Conservation (phyloP, 2,888 invertebrate species). For the Fabriciana adippe region DNA sequence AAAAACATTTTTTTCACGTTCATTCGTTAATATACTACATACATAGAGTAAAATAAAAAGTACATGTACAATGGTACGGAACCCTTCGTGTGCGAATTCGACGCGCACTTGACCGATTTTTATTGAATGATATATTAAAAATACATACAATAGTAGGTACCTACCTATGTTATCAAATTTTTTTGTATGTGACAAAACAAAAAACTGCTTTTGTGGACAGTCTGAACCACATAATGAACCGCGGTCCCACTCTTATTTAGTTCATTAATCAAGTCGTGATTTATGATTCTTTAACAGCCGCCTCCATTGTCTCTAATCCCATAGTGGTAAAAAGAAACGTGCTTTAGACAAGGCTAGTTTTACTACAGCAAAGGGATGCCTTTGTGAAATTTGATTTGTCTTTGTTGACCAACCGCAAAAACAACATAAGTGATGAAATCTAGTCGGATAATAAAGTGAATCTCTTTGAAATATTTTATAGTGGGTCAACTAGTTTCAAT, state of each 20-base stretch:
- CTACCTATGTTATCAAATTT: neutral
- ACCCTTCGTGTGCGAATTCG: too few relatives aligned
- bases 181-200: slow-evolving; percentile 3
- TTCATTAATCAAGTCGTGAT: slow-evolving; percentile 76
- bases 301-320: slow-evolving; percentile 44
- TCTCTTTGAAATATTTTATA: slow-evolving; percentile 13
- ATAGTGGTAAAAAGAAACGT: slow-evolving; percentile 40
- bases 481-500: slow-evolving; percentile 17
- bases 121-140: neutral
- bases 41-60: too few relatives aligned
- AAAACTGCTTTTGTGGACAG: slow-evolving; percentile 29
- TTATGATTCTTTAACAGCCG: slow-evolving; percentile 60
- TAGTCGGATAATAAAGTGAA: slow-evolving; percentile 23
- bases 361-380: slow-evolving; percentile 38
- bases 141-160: neutral
- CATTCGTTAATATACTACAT: too few relatives aligned
- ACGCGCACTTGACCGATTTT: too few relatives aligned
- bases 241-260: slow-evolving; percentile 35
- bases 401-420: slow-evolving; percentile 36
- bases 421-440: slow-evolving; percentile 33
- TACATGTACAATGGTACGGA: too few relatives aligned
- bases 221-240: slow-evolving; percentile 37
- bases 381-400: slow-evolving; percentile 30
- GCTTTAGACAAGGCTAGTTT: slow-evolving; percentile 44
- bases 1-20: too few relatives aligned